Base-by-base conservation (phyloP, 2,797 vertebrate species). In the Lerista edwardsae region DNA sequence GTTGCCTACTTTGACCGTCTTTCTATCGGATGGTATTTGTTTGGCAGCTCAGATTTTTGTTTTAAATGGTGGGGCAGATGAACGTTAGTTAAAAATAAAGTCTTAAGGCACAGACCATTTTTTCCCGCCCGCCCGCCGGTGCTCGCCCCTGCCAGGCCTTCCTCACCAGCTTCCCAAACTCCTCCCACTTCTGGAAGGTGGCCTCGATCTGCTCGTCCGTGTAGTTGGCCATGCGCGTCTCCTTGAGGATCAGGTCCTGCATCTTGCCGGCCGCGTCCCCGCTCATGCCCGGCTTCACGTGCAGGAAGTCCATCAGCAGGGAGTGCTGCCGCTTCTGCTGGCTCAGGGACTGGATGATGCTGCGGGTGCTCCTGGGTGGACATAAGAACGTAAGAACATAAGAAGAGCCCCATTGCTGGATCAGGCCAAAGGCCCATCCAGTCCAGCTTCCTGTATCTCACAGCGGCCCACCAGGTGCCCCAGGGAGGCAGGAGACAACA, bases 331-430 rank as follows among this genome's bases (percentile, higher is more conserved):
- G 29, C 59, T 14, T 81, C 82, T 81, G 78, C 29, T 81, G 73
- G 73, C 59, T 73, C 29, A 84, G 25, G 1, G 15, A 3, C 1
- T 87, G 41, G 44, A 87, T 12, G 1, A 87, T 81, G 47, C 34
- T 84, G 11, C 78, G 86, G n/a, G 82, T 87, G 47, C 36, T 72
- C 74, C 86, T 87, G 73, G 1, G n/a, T n/a, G n/a, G n/a, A n/a
- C n/a, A n/a, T n/a, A n/a, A n/a, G n/a, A n/a, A n/a, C n/a, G n/a
- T n/a, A n/a, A n/a, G n/a, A n/a, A n/a, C n/a, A n/a, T n/a, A n/a
- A n/a, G n/a, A n/a, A n/a, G n/a, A n/a, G n/a, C n/a, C n/a, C n/a
- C n/a, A n/a, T n/a, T n/a, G n/a, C n/a, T n/a, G n/a, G n/a, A n/a
- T n/a, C n/a, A n/a, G n/a, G n/a, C n/a, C n/a, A n/a, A n/a, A n/a